Conservation (phyloP, 2,113 vertebrate species). For the Ochotona princeps region DNA sequence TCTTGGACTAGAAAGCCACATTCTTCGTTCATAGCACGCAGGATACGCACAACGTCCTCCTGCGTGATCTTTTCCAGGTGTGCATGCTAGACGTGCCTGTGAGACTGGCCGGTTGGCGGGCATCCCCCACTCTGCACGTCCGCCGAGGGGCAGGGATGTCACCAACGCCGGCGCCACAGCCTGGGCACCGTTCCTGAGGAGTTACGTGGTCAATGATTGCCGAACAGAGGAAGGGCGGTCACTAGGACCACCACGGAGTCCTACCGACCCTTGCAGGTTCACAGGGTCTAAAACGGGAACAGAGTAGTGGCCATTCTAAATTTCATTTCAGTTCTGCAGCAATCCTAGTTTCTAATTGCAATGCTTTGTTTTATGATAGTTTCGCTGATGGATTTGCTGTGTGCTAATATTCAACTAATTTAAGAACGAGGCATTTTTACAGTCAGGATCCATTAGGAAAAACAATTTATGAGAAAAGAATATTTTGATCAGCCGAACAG, state of each 20-base stretch:
- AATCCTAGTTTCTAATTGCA: not conserved
- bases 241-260: not conserved
- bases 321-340: not conserved
- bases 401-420: not conserved
- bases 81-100: not conserved
- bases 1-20: too few species aligned
- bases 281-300: constrained; percentile 34
- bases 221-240: not conserved
- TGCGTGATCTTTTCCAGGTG: too few species aligned
- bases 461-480: constrained; percentile 32
- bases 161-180: not conserved
- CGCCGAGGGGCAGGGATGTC: too few species aligned
- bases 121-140: not conserved
- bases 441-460: constrained; percentile 23
- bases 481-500: constrained; percentile 28
- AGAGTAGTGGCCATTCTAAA: not conserved
- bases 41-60: not conserved
- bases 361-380: not conserved
- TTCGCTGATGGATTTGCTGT: not conserved
- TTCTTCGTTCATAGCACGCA: not conserved
- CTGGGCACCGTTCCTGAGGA: not conserved
- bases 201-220: not conserved
- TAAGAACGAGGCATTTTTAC: constrained; percentile 56
- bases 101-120: not conserved
- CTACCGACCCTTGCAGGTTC: not conserved